Base-by-base conservation (phyloP, 1,140 invertebrate genomes). In the Ceratina calcarata region DNA sequence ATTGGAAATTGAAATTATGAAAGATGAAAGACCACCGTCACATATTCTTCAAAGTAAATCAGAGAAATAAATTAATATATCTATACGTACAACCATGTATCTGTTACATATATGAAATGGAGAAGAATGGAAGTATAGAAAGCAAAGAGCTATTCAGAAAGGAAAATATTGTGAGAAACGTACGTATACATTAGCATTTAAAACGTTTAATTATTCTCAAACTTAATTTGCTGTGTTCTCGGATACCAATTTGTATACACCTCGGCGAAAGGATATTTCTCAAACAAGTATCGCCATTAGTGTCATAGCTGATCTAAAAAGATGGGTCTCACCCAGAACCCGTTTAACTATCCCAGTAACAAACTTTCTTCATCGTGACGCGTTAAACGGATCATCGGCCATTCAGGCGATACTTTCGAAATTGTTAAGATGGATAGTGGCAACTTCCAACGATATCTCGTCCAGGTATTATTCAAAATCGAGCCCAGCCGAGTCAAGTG, bases 401-500 rank as follows among this genome's bases (percentile, higher is more conserved):
- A 51, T 68, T 16, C 27, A 51, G n/a, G 37, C 13, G 20, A 22
- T 53, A 27, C 49, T 68, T 53, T 68, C 20, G 8, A 68, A 68
- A 53, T 68, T 68, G 66, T 68, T 24, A 53, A 68, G 66, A 68
- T 68, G 15, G 66, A 68, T 68, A 45, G 66, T 49, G 16, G 45
- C 22, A 16, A 18, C 32, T 53, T 68, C 18, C 18, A 16, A 24
- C 45, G 22, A 18, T 55, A 49, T 68, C 22, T 24, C 66, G 3
- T 68, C 45, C 32, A 45, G 37, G 37, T 68, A 53, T 68, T 68
- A 68, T 68, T 51, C 49, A 53, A 53, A 68, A 68, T 51, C 66
- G 49, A 22, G 15, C 16, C 3, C 45, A 10, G 37, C 37, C 37
- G 37, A 3, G 20, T 4, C 66, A 1, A 24, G 13, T 49, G 45